Evolutionary conservation across 2,797 vertebrate species (phyloP), one percentile per base, ranked within the genome.

Genomic region (Gallinago solitaria): DNA sequence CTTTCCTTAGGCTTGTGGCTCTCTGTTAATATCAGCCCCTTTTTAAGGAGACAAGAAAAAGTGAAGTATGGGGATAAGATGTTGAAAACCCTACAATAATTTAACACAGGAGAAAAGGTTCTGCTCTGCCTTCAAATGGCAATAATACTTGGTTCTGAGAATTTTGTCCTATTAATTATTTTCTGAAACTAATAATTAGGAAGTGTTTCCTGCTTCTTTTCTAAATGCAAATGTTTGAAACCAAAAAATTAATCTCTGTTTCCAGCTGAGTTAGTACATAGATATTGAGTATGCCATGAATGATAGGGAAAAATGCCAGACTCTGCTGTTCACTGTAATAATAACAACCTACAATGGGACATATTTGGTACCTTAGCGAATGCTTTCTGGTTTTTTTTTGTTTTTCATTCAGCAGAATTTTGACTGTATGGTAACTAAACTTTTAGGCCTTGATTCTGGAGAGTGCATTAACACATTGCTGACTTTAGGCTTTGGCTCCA

Each of bases 191-290:
- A 71, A 48, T 48, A 47, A 37, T 74, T 87, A 50, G 21, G 12
- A 82, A 30, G 8, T 25, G 19, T 86, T 92, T 89, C 76, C 27
- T 76, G 37, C 41, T 90, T 90, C 19, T 43, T 81, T 89, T 91
- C 60, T 64, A 82, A 84, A 56, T 53, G 9, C 16, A 82, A 63
- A 35, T 68, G 28, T 77, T 76, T 79, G 65, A 90, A 84, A 63
- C 18, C 7, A 23, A 75, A 68, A 65, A 64, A 35, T 9, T 9
- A 59, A 41, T 75, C 51, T 76, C 64, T 82, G 4, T 76, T 91
- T 90, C 67, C 53, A 80, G 30, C 23, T 71, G 53, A 82, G 77
- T 89, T 90, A 74, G 53, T 87, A 94, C 89, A 68, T 69, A 95
- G 73, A 14, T 76, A 43, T 1, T 35, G 51, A 71, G 16, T 68